Conservation (phyloP, 1,140 invertebrate genomes). For the Cyphomyrmex costatus region DNA sequence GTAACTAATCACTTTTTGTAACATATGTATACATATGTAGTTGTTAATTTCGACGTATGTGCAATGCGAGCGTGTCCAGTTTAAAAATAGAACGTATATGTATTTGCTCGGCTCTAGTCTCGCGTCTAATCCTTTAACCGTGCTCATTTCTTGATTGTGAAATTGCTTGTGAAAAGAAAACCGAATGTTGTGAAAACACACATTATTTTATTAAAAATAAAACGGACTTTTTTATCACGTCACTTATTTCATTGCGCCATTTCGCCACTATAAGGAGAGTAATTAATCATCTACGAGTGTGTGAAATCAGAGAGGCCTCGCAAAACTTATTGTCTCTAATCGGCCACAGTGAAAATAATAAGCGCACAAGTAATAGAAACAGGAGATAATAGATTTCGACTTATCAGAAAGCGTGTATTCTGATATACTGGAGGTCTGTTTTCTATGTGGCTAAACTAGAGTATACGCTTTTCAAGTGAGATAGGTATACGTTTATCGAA, state of each 20-base stretch:
- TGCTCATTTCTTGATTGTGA: constrained; percentile 34
- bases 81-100: constrained; percentile 24
- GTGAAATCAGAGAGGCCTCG: background rate
- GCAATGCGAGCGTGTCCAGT: constrained; percentile 36
- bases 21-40: constrained; percentile 10
- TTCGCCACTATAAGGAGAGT: background rate
- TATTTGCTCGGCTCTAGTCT: constrained; percentile 40
- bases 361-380: too few species aligned
- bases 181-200: background rate
- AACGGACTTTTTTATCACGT: background rate
- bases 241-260: background rate
- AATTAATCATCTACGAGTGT: background rate
- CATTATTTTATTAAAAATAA: constrained; percentile 36
- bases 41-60: constrained; percentile 32
- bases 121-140: constrained; percentile 22
- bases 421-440: too few species aligned
- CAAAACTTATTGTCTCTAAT: background rate
- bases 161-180: background rate
- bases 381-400: too few species aligned
- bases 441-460: too few species aligned
- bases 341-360: background rate
- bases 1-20: constrained; percentile 13
- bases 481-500: too few species aligned
- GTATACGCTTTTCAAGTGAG: too few species aligned
- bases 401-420: too few species aligned